Evolutionary conservation across 2,113 vertebrate species (phyloP), one percentile per base, ranked within the genome.

Genomic region (Upupa epops): DNA sequence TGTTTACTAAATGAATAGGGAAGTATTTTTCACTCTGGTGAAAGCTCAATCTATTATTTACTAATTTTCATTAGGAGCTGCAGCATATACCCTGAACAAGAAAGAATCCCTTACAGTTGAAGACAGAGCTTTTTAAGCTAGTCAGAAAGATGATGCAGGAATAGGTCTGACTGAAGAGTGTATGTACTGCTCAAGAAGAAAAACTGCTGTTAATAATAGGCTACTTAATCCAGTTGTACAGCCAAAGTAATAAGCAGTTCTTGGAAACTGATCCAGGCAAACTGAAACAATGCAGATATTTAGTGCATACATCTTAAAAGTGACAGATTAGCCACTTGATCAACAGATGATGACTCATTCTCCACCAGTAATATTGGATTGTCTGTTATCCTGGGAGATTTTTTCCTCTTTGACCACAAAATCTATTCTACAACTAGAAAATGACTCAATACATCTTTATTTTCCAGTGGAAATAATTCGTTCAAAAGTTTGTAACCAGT

Each of bases 281-380:
- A 71, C 5, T 48, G 37, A 54, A 81, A 81, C 0, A 1, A 71
- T 11, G 9, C 25, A 3, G 16, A 60, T 0, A 0, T 54, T 42
- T 42, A 1, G 65, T 13, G 11, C 25, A 3, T 19, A 60, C 0
- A 0, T 54, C 76, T 85, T 55, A n/a, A 15, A 80, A 80, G 17
- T 22, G 45, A 69, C 17, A 34, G 68, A 75, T 59, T 17, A 75
- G 18, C 63, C 64, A 70, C 16, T 3, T 40, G 46, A 65, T 46
- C 71, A 89, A 65, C 1, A 0, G 28, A 58, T 17, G 20, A 55
- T 60, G 63, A 29, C 31, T 48, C 37, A 11, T 54, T 80, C 51
- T 56, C 63, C 34, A 22, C 42, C 52, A 45, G 32, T 28, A 71
- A 55, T 70, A 46, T 11, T 54, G 63, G 37, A 59, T n/a, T 55